phyloP scores from a whole-genome alignment of 1,140 invertebrate species.

The Octopus bimaculoides region DNA sequence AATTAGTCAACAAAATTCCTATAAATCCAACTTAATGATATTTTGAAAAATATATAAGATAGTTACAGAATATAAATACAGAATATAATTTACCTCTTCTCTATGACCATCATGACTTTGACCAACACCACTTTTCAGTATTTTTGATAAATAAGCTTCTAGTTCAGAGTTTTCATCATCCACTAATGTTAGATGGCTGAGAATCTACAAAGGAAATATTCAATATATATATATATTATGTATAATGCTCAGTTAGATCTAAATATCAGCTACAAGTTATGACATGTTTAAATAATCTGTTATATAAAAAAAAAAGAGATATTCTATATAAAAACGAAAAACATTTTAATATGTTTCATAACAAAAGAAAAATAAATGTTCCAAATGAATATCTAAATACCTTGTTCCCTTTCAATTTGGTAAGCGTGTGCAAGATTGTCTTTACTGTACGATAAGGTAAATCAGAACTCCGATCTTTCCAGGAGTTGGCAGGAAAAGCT shows the following conservation, averaged over 20 bases:
- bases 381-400: slow-evolving; percentile 30
- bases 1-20: no score
- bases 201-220: slow-evolving; percentile 59
- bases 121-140: slow-evolving; percentile 59
- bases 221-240: no score
- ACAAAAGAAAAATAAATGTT: background rate
- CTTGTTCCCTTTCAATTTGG: slow-evolving; percentile 58
- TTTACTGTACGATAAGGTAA: slow-evolving; percentile 84
- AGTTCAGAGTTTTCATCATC: slow-evolving; percentile 79
- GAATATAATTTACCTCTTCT: slow-evolving; percentile 25
- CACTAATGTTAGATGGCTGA: slow-evolving; percentile 76
- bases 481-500: slow-evolving; percentile 76
- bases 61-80: background rate
- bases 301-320: no score
- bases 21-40: no score
- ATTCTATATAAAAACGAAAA: no score
- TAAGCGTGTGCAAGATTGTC: slow-evolving; percentile 84
- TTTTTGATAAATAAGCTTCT: slow-evolving; percentile 74
- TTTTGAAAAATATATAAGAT: no score
- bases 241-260: no score
- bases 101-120: slow-evolving; percentile 30
- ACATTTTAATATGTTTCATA: background rate
- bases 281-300: no score
- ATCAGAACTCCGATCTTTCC: slow-evolving; percentile 74
- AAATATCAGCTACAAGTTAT: no score